Conservation (phyloP, 2,797 vertebrate genomes). For the Trachurus trachurus region DNA sequence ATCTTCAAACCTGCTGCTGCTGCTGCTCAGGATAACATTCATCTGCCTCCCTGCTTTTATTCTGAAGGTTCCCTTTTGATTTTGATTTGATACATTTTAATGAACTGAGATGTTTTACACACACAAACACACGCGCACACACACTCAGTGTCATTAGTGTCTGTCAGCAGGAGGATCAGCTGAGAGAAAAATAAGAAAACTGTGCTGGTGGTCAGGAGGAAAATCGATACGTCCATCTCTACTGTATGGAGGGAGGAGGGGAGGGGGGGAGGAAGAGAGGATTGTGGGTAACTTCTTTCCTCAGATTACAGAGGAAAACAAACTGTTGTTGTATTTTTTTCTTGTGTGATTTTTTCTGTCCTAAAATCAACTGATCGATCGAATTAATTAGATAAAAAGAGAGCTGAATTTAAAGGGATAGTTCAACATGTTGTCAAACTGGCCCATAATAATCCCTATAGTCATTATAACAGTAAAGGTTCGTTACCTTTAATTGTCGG, state of each 20-base stretch:
- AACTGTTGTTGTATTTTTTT: background rate
- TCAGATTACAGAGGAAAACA: conserved; percentile 16
- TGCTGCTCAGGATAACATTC: background rate
- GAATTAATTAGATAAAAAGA: too few species aligned
- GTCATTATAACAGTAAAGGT: too few species aligned
- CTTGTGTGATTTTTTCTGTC: too few species aligned
- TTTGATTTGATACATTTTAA: background rate
- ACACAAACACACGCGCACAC: conserved; percentile 5
- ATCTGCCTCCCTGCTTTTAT: conserved; percentile 5
- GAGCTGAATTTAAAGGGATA: too few species aligned
- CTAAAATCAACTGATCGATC: too few species aligned
- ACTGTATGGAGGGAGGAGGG: conserved; percentile 28
- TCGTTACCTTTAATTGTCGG: too few species aligned
- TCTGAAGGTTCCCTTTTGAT: conserved; percentile 4
- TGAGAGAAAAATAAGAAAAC: conserved; percentile 72
- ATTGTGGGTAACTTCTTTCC: conserved; percentile 53
- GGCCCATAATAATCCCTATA: too few species aligned
- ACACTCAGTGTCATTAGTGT: conserved; percentile 36
- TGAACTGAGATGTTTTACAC: background rate
- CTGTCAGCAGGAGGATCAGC: conserved; percentile 64
- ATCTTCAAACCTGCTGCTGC: background rate
- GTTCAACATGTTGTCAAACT: too few species aligned
- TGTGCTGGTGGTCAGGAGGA: conserved; percentile 67
- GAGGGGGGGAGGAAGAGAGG: conserved; percentile 7
- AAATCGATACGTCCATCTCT: conserved; percentile 79